Percentiles rank a stretch among this genome's conserved stretches.
These are phyloP conservation scores for Sphenopsis melanotis DNA, from an alignment of 2,797 vertebrate species.

Conservation along the genomic window DNA sequence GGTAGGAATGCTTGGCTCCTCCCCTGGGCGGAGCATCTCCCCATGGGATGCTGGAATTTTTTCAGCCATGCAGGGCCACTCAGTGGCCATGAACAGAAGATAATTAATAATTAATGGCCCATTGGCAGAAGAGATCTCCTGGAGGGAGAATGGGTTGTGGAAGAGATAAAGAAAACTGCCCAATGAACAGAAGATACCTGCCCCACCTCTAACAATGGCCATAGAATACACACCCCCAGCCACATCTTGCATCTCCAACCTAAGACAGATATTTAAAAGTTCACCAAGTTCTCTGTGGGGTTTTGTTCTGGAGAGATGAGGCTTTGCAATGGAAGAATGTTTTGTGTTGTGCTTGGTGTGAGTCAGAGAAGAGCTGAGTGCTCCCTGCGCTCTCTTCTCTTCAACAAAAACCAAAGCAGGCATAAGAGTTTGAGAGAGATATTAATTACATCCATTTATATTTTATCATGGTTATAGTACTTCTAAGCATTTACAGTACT, in stretches of 20 bases:
- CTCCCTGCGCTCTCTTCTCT: neutral
- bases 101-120: no score
- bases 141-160: neutral
- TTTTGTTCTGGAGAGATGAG: neutral
- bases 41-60: neutral
- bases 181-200: neutral
- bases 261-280: neutral
- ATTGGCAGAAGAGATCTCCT: neutral
- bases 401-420: neutral
- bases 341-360: accelerated
- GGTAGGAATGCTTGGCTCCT: neutral
- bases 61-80: neutral
- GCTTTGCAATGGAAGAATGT: neutral
- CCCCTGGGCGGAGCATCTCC: neutral
- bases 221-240: neutral
- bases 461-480: neutral
- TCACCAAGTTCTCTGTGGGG: neutral
- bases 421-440: neutral
- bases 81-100: neutral
- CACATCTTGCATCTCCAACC: neutral
- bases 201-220: neutral
- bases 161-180: neutral
- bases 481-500: neutral
- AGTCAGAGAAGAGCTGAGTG: accelerated
- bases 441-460: neutral